phyloP scores from a whole-genome alignment of 2,888 invertebrate genomes.

The Harmothoe impar region DNA sequence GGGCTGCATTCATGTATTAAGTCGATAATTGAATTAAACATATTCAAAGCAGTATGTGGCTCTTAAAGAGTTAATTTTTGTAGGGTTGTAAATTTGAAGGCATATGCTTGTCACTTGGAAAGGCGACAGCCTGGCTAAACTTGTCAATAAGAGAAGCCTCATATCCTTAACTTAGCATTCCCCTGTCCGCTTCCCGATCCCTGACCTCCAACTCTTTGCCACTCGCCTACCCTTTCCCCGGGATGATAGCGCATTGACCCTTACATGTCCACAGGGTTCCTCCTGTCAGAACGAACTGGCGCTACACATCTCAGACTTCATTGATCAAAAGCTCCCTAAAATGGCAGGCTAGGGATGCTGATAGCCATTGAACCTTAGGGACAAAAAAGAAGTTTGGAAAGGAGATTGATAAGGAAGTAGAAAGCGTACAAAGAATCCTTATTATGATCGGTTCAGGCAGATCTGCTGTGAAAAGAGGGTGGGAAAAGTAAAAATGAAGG shows the following conservation, averaged over 20 bases:
- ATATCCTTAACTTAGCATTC: no score
- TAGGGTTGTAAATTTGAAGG: no score
- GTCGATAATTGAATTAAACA: no score
- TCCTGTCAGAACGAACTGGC: neutral
- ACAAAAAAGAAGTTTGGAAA: neutral
- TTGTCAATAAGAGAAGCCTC: no score
- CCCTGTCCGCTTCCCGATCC: neutral
- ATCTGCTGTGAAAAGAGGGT: no score
- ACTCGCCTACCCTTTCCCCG: neutral
- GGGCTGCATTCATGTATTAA: no score
- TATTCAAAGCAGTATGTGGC: no score
- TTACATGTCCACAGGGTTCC: neutral
- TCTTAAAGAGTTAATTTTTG: no score
- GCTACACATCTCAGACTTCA: neutral
- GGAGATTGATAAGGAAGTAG: neutral
- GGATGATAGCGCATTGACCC: neutral
- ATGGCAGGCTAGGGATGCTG: neutral
- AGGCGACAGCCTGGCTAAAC: no score
- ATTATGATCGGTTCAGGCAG: no score
- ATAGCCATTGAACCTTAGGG: neutral
- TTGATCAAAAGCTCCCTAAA: neutral
- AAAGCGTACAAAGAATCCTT: neutral
- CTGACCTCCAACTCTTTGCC: neutral
- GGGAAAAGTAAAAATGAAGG: no score
- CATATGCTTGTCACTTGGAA: no score